A percentile compares a stretch with the other conserved stretches of the same genome.
Evolutionary conservation across 2,113 vertebrate species (phyloP).

Genomic region (Bungarus multicinctus): DNA sequence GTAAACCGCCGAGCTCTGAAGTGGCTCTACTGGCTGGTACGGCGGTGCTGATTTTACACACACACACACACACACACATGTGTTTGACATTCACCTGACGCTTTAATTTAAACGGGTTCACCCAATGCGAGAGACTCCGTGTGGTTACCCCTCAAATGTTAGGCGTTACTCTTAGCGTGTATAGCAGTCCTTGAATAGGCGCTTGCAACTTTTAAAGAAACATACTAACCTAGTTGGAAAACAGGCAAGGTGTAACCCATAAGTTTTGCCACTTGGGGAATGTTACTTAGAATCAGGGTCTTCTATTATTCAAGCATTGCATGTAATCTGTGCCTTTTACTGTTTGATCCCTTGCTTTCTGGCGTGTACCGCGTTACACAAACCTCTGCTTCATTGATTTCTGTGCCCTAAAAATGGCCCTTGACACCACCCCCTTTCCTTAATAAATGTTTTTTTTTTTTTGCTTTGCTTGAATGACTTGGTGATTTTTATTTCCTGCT

Average conservation of each 20-base stretch:
- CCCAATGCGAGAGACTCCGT: too few species aligned
- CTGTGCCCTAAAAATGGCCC: not conserved
- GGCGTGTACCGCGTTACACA: rapidly evolving
- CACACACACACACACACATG: too few species aligned
- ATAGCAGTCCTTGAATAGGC: not conserved
- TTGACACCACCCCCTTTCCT: not conserved
- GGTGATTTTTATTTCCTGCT: not conserved
- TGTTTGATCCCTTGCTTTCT: not conserved
- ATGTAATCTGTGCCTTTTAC: not conserved
- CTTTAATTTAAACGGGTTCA: not conserved
- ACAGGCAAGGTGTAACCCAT: not conserved
- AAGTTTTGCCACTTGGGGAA: not conserved
- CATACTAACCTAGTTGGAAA: not conserved
- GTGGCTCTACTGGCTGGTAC: slow-evolving; percentile 54
- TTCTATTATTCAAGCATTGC: not conserved
- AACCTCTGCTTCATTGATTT: not conserved
- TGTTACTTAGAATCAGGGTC: not conserved
- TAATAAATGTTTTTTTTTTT: not conserved
- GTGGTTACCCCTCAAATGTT: not conserved
- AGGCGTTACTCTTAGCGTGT: not conserved
- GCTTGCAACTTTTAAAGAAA: not conserved
- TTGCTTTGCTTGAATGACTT: not conserved
- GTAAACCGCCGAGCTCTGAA: slow-evolving; percentile 39
- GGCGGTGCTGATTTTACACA: not conserved
- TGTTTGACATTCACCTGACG: not conserved